Evolutionary conservation across 2,888 invertebrate genomes (phyloP), one percentile per base, ranked within the genome.

Genomic region (Acanthosepion lycidas): DNA sequence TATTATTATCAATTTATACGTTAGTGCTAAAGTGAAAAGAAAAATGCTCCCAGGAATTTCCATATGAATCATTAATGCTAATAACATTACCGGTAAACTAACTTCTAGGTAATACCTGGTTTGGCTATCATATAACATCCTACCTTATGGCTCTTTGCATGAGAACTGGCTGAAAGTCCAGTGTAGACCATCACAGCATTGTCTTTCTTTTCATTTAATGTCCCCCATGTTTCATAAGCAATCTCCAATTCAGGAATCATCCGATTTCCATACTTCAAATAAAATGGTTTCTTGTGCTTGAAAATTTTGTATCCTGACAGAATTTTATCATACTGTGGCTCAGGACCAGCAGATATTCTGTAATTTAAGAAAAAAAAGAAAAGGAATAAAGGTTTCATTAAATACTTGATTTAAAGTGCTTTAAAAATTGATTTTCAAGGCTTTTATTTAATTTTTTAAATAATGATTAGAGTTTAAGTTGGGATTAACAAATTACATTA

Each of bases 141-240:
- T 95, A 97, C 97, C 95, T 95, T 94, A 95, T 97, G 97, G 95
- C 97, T 97, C 94, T 96, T 96, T 51, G 97, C 97, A 95, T 97
- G 97, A 23, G 97, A 97, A 95, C 97, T 97, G 18, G 97, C 97
- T 9, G 97, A 97, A 78, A 97, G 95, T 0, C 97, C 97, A 49
- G 97, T 96, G 94, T 96, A 96, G 8, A 97, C 95, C 18, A 97
- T 94, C n/a, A 97, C 97, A 55, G 97, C 97, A 95, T 97, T 97
- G 95, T 96, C 95, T 94, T 96, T 96, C 33, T 96, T 96, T 78
- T 96, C 96, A 95, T 97, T 97, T 64, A 97, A 95, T 91, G 96
- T 95, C 42, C 97, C 97, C 97, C 97, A 97, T 0, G 97, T 97
- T 95, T 97, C 97, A 94, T 97, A 97, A 0, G 97, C 97, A 20